Evolutionary conservation across 2,113 vertebrate genomes (phyloP), one percentile per base, ranked within the genome.

Genomic region (Peromyscus polionotus): DNA sequence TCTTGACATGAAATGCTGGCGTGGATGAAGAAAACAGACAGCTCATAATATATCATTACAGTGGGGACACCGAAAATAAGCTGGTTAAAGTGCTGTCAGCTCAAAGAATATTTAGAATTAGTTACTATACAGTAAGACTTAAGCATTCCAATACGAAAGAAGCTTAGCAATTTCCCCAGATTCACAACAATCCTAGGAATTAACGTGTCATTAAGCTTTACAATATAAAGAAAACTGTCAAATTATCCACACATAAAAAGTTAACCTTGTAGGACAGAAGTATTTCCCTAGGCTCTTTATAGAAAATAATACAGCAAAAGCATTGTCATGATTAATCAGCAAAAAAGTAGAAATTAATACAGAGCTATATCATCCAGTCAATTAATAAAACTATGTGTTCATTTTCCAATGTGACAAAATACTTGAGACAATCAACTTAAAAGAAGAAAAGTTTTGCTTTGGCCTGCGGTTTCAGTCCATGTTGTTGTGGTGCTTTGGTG

Each of bases 101-200:
- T 90, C 33, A 90, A 57, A 92, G 42, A 81, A 42, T 79, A 83
- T 33, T 94, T 96, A 94, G 90, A 65, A 83, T 88, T 61, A 90
- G 33, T 48, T 42, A 77, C 22, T 63, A 1, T 42, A 17, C 6
- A 63, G 54, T 31, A 77, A 54, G 67, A 92, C 5, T 88, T 89
- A 67, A 39, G 9, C 90, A 24, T 5, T 85, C 36, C 9, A 45
- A 57, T 57, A 48, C 36, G 19, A 95, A 93, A 92, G 68, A 70
- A 83, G 93, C 36, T 31, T 70, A 92, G 65, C 12, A 5, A 26
- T 80, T 93, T 85, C 45, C 67, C 45, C 45, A 54, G 75, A 68
- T 92, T 95, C 72, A 87, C 48, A 90, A 61, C 39, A 90, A 45
- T 84, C 39, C 65, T 89, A 83, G 72, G 92, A 48, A 75, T 79